These are phyloP conservation scores for Catharus minimus DNA, from an alignment of 2,113 vertebrate genomes.

Conservation along the genomic window DNA sequence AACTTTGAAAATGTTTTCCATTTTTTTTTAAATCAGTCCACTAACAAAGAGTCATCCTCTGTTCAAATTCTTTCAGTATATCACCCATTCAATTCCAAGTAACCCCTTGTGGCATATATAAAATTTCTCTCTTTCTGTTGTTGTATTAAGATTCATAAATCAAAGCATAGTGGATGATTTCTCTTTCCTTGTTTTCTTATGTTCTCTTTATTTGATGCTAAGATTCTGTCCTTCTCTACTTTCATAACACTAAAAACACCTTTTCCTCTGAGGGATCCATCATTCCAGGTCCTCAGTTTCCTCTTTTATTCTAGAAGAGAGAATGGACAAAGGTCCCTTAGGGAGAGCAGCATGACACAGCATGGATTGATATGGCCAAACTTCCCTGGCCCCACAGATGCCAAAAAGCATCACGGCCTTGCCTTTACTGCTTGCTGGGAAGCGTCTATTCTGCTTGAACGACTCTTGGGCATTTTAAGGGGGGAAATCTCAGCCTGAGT, in stretches of 20 bases:
- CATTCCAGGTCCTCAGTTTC: neutral
- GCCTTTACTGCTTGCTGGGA: neutral
- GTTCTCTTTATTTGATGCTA: neutral
- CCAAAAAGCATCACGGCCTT: neutral
- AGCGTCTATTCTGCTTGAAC: neutral
- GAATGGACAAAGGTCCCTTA: neutral
- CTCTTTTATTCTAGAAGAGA: neutral
- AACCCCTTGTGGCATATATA: neutral
- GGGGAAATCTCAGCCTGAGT: neutral
- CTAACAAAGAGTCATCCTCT: neutral
- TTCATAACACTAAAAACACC: neutral
- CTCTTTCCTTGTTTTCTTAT: neutral
- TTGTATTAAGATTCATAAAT: neutral
- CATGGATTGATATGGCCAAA: neutral
- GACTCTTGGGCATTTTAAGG: neutral
- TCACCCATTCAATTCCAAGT: neutral
- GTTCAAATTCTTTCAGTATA: neutral
- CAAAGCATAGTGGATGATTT: neutral
- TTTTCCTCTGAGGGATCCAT: neutral
- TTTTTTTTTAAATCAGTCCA: neutral
- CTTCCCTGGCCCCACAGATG: neutral
- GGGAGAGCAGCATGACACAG: neutral
- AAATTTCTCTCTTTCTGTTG: neutral
- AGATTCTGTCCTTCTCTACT: neutral
- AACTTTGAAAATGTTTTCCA: neutral